phyloP scores from a whole-genome alignment of 2,797 vertebrate genomes.

The Gobio occitaniae region DNA sequence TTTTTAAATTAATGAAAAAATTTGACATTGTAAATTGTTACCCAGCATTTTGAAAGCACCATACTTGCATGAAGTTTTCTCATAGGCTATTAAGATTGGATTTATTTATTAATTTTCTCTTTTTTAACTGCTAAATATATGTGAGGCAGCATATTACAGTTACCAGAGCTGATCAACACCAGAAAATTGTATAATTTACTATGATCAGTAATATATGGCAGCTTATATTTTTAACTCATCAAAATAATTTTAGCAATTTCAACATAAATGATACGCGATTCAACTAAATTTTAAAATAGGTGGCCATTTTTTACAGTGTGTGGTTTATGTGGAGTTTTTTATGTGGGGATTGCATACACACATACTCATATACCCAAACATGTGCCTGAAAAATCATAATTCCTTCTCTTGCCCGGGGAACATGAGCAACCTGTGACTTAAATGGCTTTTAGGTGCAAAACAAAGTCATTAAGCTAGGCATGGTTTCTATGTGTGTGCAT shows the following conservation, averaged over 20 bases:
- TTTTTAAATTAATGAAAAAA: background rate
- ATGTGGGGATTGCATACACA: background rate
- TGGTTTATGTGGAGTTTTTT: too few species aligned
- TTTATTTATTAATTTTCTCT: background rate
- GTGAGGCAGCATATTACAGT: background rate
- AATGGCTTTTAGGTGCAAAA: constrained; percentile 47
- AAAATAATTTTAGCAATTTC: too few species aligned
- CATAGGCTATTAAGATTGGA: background rate
- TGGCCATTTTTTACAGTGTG: too few species aligned
- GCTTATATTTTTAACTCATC: background rate
- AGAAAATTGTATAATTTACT: background rate
- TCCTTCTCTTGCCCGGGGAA: constrained; percentile 50
- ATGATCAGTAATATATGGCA: background rate
- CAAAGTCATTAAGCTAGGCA: constrained; percentile 54
- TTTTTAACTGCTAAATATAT: background rate
- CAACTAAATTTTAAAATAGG: too few species aligned
- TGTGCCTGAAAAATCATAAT: constrained; percentile 44
- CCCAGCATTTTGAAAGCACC: background rate
- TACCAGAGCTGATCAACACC: background rate
- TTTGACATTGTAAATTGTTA: background rate
- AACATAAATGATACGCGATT: too few species aligned
- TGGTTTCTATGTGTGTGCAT: constrained; percentile 50
- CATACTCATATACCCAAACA: constrained; percentile 4
- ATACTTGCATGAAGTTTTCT: background rate
- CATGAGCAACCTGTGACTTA: constrained; percentile 54